phyloP scores from a whole-genome alignment of 2,797 vertebrate genomes.

The Liparis tanakae region DNA sequence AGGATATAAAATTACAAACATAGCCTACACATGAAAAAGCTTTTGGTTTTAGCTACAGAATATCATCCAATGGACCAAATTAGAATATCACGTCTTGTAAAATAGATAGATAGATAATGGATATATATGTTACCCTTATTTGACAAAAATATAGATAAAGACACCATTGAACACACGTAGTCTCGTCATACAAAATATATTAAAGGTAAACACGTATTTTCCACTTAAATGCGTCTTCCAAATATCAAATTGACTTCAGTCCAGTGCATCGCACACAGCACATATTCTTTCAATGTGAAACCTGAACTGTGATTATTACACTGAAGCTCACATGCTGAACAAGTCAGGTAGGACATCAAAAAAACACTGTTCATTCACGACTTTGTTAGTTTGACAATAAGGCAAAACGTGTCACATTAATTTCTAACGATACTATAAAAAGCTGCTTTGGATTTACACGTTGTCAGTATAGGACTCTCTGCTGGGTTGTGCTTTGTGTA shows the following conservation, averaged over 20 bases:
- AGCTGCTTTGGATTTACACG: neutral
- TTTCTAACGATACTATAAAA: neutral
- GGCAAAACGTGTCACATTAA: accelerated
- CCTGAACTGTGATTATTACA: slow-evolving; percentile 13
- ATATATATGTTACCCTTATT: no score
- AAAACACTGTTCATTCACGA: neutral
- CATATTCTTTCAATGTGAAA: slow-evolving; percentile 6
- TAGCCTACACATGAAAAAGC: no score
- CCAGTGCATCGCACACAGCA: neutral
- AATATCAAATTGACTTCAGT: slow-evolving; percentile 42
- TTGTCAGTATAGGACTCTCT: neutral
- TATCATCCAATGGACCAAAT: neutral
- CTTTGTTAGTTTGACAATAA: neutral
- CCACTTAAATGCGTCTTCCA: neutral
- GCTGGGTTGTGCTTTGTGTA: neutral
- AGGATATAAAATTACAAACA: neutral
- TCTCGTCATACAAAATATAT: neutral
- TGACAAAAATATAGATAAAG: neutral
- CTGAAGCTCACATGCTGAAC: slow-evolving; percentile 2
- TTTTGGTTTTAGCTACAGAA: neutral
- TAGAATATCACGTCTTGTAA: neutral
- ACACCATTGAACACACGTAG: neutral
- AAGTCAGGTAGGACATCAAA: slow-evolving; percentile 23
- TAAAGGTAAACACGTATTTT: neutral
- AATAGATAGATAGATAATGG: no score